phyloP scores from a whole-genome alignment of 2,797 vertebrate species.

The Mico argentatus region DNA sequence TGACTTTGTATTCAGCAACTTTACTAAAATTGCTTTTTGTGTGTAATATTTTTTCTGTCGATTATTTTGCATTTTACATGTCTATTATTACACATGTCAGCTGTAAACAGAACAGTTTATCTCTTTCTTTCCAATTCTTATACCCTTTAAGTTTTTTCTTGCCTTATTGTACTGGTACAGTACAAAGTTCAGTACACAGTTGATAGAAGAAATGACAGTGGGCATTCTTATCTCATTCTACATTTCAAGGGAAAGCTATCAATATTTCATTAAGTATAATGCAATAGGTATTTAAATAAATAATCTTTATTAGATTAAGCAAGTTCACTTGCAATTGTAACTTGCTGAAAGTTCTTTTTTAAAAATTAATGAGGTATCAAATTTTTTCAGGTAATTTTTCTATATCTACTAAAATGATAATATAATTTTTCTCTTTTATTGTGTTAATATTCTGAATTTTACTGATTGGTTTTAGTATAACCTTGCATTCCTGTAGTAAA shows the following conservation, averaged over 20 bases:
- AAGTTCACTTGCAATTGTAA: neutral
- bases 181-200: neutral
- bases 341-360: neutral
- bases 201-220: neutral
- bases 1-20: neutral
- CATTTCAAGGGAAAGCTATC: neutral
- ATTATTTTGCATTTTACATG: neutral
- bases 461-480: neutral
- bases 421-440: neutral
- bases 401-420: neutral
- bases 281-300: neutral
- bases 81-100: too few relatives aligned
- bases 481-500: neutral
- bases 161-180: neutral
- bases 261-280: neutral
- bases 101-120: neutral
- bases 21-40: neutral
- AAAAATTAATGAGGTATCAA: neutral
- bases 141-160: neutral
- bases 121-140: too few relatives aligned
- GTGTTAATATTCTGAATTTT: neutral
- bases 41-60: neutral
- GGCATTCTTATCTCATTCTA: neutral
- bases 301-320: neutral
- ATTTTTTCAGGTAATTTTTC: neutral